phyloP scores from a whole-genome alignment of 2,113 vertebrate species.

The Lucifuga dentata region DNA sequence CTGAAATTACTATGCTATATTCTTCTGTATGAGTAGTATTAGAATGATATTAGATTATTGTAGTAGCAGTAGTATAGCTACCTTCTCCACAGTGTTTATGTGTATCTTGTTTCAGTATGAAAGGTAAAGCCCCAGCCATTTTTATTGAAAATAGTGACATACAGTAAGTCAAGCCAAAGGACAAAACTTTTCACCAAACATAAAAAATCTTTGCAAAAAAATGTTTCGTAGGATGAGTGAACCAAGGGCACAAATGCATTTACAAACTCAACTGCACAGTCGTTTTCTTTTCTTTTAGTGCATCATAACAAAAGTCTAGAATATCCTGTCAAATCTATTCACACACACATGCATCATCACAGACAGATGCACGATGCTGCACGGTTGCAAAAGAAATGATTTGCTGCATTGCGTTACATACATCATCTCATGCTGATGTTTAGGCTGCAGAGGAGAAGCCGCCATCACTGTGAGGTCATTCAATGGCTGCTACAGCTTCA shows the following conservation, averaged over 20 bases:
- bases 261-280: constrained; percentile 9
- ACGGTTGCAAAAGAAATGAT: constrained; percentile 42
- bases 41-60: too few relatives aligned
- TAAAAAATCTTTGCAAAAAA: background rate
- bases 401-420: constrained; percentile 1
- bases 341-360: background rate
- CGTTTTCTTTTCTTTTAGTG: constrained; percentile 6
- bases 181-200: constrained; percentile 18
- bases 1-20: too few relatives aligned
- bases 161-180: too few relatives aligned
- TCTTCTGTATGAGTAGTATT: too few relatives aligned
- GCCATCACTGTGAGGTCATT: constrained; percentile 27
- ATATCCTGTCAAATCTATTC: constrained; percentile 32
- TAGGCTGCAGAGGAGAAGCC: constrained; percentile 8
- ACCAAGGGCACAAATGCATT: constrained; percentile 17
- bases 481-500: constrained; percentile 29
- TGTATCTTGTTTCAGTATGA: too few relatives aligned
- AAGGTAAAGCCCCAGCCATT: too few relatives aligned
- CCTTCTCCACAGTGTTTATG: too few relatives aligned
- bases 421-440: constrained; percentile 10
- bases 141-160: too few relatives aligned
- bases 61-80: too few relatives aligned
- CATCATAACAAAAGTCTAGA: constrained; percentile 4
- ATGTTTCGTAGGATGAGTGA: background rate
- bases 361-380: constrained; percentile 15